Conservation (phyloP, 2,113 vertebrate species). For the Aleadryas rufinucha region DNA sequence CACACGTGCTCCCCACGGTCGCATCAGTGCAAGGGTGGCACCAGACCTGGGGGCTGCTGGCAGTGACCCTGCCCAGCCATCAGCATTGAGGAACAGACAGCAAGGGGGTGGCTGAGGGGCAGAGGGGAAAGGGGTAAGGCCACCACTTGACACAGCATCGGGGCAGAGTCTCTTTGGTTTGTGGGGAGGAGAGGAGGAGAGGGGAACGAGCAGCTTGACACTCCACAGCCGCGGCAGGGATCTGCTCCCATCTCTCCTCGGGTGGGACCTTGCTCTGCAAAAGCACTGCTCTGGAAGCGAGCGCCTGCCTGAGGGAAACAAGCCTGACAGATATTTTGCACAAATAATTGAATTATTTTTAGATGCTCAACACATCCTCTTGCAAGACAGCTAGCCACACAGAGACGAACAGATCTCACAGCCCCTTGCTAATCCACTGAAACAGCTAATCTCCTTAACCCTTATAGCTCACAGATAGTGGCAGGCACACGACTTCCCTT, state of each 20-base stretch:
- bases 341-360: slow-evolving; percentile 56
- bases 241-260: not conserved
- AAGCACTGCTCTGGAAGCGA: not conserved
- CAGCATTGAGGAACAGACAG: fast-evolving
- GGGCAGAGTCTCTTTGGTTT: not conserved
- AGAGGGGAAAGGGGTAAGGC: not conserved
- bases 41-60: not conserved
- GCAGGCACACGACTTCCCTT: not conserved
- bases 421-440: slow-evolving; percentile 4
- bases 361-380: slow-evolving; percentile 39
- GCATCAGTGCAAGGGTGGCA: fast-evolving
- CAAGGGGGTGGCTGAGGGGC: not conserved
- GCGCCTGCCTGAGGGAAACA: not conserved
- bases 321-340: slow-evolving; percentile 39
- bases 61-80: not conserved
- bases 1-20: fast-evolving
- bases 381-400: not conserved
- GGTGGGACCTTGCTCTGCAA: not conserved
- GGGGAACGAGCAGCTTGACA: not conserved
- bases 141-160: not conserved
- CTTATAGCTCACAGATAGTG: not conserved
- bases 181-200: not conserved
- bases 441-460: slow-evolving; percentile 47
- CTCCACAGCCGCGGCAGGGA: fast-evolving
- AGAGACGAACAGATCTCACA: not conserved